Conservation (phyloP, 2,888 invertebrate genomes). For the Phalangium opilio region DNA sequence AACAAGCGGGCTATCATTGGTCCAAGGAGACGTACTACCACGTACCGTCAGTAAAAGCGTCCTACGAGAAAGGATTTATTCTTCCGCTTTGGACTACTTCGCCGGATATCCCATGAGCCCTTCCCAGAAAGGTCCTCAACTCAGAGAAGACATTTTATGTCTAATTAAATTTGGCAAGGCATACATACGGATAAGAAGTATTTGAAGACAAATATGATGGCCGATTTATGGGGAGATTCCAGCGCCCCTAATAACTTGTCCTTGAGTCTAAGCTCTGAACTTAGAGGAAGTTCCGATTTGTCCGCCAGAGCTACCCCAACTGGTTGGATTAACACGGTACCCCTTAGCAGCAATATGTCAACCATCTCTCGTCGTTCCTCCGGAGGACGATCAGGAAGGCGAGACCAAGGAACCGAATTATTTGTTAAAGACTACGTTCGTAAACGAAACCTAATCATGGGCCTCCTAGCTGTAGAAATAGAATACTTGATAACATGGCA, state of each 20-base stretch:
- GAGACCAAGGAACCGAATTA: constrained; percentile 40
- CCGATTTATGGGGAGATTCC: constrained; percentile 3
- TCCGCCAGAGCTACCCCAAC: constrained; percentile 22
- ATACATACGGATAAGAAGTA: constrained; percentile 68
- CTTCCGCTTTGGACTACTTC: constrained; percentile 87
- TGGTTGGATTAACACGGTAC: constrained; percentile 92
- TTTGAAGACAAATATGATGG: constrained; percentile 59
- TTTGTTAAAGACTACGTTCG: constrained; percentile 88
- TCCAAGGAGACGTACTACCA: constrained; percentile 64
- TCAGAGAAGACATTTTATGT: constrained; percentile 75
- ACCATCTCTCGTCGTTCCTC: constrained; percentile 40
- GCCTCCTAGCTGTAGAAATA: constrained; percentile 77
- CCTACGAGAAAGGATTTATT: constrained; percentile 84
- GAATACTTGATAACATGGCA: constrained; percentile 90
- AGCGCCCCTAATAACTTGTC: neutral
- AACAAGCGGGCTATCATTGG: constrained; percentile 73
- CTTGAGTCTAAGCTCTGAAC: constrained; percentile 13
- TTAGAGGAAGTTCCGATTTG: constrained; percentile 15
- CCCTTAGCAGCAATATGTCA: constrained; percentile 52
- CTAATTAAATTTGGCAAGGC: constrained; percentile 72
- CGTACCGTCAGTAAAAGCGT: constrained; percentile 76
- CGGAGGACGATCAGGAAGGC: constrained; percentile 25
- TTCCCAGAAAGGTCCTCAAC: constrained; percentile 53
- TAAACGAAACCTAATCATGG: constrained; percentile 82
- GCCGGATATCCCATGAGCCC: constrained; percentile 70